Evolutionary conservation across 1,140 invertebrate species (phyloP).

Genomic region (Bombus soroeensis): DNA sequence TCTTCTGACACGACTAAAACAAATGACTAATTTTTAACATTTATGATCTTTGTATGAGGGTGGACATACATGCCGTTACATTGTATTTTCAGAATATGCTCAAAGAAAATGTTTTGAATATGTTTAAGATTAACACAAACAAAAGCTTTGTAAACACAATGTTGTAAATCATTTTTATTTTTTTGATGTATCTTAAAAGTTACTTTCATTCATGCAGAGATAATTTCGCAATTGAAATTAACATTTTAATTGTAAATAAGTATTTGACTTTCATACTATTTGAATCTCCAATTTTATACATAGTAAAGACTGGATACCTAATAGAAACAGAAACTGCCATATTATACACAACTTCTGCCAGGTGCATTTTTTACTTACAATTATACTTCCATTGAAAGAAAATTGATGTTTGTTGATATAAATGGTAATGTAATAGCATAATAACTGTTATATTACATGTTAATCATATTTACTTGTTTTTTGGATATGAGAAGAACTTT

Average conservation of each 20-base stretch:
- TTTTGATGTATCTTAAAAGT: not conserved
- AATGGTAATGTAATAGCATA: conserved; percentile 23
- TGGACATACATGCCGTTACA: not conserved
- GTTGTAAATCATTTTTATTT: not conserved
- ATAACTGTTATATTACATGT: conserved; percentile 27
- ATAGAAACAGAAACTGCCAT: conserved; percentile 45
- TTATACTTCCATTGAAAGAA: conserved; percentile 15
- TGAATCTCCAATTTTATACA: not conserved
- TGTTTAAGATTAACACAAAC: conserved; percentile 2
- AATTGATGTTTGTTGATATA: conserved; percentile 13
- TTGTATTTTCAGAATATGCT: not conserved
- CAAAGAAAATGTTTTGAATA: not conserved
- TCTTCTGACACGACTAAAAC: conserved; percentile 18
- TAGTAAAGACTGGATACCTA: conserved; percentile 35
- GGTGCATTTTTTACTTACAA: conserved; percentile 24
- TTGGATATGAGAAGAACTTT: conserved; percentile 22
- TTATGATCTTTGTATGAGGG: not conserved
- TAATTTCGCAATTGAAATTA: not conserved
- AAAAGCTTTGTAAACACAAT: no score
- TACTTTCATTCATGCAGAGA: not conserved
- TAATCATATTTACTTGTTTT: conserved; percentile 38
- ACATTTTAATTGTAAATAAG: not conserved
- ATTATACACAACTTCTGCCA: conserved; percentile 13
- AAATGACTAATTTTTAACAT: conserved; percentile 31
- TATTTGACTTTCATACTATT: conserved; percentile 19